Conservation (phyloP, 1,140 invertebrate species). For the Lepidurus packardi region DNA sequence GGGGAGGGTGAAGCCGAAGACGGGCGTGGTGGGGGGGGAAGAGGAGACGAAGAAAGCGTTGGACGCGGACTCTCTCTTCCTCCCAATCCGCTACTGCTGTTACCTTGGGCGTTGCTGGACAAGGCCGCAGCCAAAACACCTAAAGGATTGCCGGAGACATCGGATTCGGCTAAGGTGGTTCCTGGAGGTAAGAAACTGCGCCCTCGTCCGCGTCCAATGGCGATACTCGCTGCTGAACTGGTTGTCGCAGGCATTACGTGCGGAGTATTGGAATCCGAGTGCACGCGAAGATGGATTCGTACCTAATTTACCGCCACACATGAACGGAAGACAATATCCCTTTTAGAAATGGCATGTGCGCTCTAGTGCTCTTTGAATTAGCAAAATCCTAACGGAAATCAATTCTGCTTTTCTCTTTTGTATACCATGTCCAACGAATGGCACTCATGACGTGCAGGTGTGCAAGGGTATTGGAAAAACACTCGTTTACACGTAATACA, state of each 20-base stretch:
- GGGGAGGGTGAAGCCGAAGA: background rate
- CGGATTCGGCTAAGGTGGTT: background rate
- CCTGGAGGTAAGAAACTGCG: background rate
- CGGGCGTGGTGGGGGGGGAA: background rate
- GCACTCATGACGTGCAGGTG: too few species aligned
- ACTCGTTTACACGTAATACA: too few species aligned
- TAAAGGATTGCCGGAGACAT: background rate
- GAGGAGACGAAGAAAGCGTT: background rate
- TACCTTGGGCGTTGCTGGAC: conserved; percentile 2
- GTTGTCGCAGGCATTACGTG: background rate
- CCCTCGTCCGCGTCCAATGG: conserved; percentile 5
- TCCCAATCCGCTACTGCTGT: background rate
- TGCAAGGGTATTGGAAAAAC: too few species aligned
- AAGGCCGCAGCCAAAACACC: background rate
- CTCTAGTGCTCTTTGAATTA: background rate
- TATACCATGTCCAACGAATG: too few species aligned
- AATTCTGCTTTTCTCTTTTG: background rate
- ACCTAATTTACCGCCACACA: background rate
- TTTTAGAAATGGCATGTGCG: background rate
- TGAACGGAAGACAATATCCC: background rate
- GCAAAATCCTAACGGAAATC: background rate
- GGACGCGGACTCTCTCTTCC: background rate
- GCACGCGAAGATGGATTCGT: conserved; percentile 13
- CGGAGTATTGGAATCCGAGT: background rate
- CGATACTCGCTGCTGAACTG: background rate